A percentile compares a stretch with the other conserved stretches of the same genome.
phyloP scores from a whole-genome alignment of 1,140 invertebrate genomes.

The Drosophila asahinai region DNA sequence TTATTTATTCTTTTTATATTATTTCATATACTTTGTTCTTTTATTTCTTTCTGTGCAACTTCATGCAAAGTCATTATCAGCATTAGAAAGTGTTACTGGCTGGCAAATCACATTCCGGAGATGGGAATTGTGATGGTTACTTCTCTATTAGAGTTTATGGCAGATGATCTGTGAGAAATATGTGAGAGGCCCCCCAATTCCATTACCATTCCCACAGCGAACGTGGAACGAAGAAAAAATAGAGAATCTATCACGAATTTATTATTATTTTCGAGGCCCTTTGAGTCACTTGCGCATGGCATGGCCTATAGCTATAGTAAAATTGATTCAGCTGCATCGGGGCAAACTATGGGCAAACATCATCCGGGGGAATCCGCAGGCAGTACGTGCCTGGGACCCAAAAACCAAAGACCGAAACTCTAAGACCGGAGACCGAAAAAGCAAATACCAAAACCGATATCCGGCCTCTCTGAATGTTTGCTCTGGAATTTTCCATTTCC shows the following conservation, averaged over 20 bases:
- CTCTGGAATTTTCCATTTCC: conserved; percentile 40
- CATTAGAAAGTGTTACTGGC: conserved; percentile 71
- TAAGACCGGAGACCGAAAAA: neutral
- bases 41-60: conserved; percentile 19
- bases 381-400: conserved; percentile 47
- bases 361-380: conserved; percentile 23
- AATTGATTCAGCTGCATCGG: conserved; percentile 34
- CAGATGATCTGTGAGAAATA: conserved; percentile 14
- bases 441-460: conserved; percentile 25
- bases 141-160: conserved; percentile 10
- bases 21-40: neutral
- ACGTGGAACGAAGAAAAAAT: conserved; percentile 10
- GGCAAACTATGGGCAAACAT: conserved; percentile 32
- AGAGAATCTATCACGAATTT: conserved; percentile 45
- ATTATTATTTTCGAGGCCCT: conserved; percentile 19
- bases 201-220: conserved; percentile 3
- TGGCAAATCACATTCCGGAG: conserved; percentile 50
- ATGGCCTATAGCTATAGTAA: conserved; percentile 7
- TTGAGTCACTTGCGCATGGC: neutral
- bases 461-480: conserved; percentile 26
- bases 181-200: neutral
- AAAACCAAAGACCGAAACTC: conserved; percentile 19
- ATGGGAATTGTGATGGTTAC: conserved; percentile 4
- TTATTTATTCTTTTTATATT: neutral
- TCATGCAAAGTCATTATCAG: conserved; percentile 46